phyloP scores from a whole-genome alignment of 2,888 invertebrate species.

The Pherbina coryleti region DNA sequence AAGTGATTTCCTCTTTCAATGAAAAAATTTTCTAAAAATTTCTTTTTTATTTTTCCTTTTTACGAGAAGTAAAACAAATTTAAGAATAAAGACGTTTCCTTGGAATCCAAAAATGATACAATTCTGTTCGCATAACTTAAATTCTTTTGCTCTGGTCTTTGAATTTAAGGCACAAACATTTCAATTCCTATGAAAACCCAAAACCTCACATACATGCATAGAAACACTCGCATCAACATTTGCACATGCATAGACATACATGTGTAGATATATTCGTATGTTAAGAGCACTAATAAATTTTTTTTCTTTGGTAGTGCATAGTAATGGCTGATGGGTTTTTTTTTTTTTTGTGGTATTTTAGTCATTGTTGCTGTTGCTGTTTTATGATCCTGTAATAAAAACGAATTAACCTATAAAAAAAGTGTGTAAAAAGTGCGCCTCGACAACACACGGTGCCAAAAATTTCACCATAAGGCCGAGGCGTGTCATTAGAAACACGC shows the following conservation, averaged over 20 bases:
- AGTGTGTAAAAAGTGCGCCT: conserved; percentile 56
- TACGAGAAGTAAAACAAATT: too few species aligned
- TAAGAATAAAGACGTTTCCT: too few species aligned
- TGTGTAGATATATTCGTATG: neutral
- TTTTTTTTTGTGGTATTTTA: neutral
- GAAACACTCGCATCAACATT: neutral
- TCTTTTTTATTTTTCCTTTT: too few species aligned
- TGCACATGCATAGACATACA: neutral
- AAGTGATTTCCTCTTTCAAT: too few species aligned
- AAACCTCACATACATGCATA: too few species aligned
- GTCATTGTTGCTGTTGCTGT: conserved; percentile 42
- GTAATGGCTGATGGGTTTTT: neutral
- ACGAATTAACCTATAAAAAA: conserved; percentile 66
- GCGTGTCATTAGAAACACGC: conserved; percentile 53
- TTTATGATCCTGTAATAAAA: conserved; percentile 66
- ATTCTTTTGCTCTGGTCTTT: too few species aligned
- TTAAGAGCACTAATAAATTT: conserved; percentile 22
- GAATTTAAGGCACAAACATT: too few species aligned
- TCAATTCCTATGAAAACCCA: too few species aligned
- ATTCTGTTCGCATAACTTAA: too few species aligned
- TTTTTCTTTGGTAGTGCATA: conserved; percentile 9
- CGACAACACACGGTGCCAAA: conserved; percentile 49
- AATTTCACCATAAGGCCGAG: conserved; percentile 62
- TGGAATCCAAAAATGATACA: too few species aligned
- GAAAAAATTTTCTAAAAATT: too few species aligned